Evolutionary conservation across 2,797 vertebrate species (phyloP).

Genomic region (Darevskia mixta): DNA sequence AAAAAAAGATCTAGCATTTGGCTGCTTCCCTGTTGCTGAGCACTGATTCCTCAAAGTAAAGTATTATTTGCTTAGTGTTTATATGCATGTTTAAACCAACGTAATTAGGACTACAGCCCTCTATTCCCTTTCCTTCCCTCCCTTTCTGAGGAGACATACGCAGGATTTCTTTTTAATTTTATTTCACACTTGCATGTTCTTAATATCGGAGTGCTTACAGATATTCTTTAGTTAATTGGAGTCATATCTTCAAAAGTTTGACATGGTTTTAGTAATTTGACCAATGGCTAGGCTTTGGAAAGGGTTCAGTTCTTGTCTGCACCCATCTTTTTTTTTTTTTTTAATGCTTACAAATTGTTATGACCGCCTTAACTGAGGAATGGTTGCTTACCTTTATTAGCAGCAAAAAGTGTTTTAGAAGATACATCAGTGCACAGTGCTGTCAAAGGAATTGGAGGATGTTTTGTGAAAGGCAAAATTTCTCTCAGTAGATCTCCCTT

Average conservation of each 20-base stretch:
- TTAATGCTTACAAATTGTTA: background rate
- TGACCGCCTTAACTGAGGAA: conserved; percentile 2
- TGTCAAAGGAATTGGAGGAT: conserved; percentile 75
- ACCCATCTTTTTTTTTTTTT: background rate
- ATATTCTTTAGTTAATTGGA: background rate
- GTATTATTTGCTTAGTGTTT: background rate
- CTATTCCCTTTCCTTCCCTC: too few species aligned
- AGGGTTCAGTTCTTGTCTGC: background rate
- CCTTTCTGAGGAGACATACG: too few species aligned
- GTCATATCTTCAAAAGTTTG: background rate
- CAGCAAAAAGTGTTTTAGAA: conserved; percentile 67
- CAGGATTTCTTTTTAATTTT: background rate
- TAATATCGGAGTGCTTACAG: background rate
- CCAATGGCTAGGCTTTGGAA: conserved; percentile 3
- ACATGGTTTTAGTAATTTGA: background rate
- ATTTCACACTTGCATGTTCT: background rate
- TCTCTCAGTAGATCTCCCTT: conserved; percentile 77
- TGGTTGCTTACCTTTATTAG: conserved; percentile 73
- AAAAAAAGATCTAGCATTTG: background rate
- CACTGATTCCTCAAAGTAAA: background rate
- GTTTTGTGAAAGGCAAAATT: conserved; percentile 75
- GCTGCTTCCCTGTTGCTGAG: background rate
- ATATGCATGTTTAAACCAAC: background rate
- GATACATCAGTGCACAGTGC: conserved; percentile 63
- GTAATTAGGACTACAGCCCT: too few species aligned